These are phyloP conservation scores for Furnarius figulus DNA, from an alignment of 2,113 vertebrate species.

Conservation along the genomic window DNA sequence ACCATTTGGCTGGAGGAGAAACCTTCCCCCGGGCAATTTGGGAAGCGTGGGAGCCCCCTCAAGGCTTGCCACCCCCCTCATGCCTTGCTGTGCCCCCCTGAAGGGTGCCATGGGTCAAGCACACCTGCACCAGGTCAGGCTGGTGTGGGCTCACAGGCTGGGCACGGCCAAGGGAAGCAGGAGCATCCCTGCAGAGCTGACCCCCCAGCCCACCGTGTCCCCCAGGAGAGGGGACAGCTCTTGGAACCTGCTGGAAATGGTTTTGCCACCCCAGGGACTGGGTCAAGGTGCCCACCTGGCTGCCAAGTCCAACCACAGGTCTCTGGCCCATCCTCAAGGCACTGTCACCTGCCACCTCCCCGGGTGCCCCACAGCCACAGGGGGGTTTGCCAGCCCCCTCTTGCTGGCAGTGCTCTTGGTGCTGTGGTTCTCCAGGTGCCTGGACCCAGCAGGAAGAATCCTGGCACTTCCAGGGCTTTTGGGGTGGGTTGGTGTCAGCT, in stretches of 20 bases:
- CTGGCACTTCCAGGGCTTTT: not conserved
- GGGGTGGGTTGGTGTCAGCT: not conserved
- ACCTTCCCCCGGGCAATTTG: not conserved
- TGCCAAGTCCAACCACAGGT: not conserved
- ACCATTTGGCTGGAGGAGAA: not conserved
- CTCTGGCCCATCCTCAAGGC: not conserved
- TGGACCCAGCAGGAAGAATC: not conserved
- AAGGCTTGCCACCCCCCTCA: not conserved
- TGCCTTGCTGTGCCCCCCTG: not conserved
- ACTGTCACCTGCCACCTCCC: not conserved
- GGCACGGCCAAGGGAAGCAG: not conserved
- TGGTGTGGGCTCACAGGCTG: not conserved
- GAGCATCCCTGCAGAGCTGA: not conserved
- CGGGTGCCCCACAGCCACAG: too few relatives aligned
- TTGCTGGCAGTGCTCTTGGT: not conserved
- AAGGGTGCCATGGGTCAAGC: not conserved
- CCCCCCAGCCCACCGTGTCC: fast-evolving
- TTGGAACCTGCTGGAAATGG: not conserved
- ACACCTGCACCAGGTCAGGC: not conserved
- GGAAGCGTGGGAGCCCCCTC: not conserved
- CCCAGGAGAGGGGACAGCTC: not conserved
- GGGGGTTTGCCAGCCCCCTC: not conserved
- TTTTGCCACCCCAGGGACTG: not conserved
- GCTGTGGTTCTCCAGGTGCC: not conserved
- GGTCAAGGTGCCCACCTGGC: not conserved